Evolutionary conservation across 2,888 invertebrate genomes (phyloP), one percentile per base, ranked within the genome.

Genomic region (Stictocephala bisonia): DNA sequence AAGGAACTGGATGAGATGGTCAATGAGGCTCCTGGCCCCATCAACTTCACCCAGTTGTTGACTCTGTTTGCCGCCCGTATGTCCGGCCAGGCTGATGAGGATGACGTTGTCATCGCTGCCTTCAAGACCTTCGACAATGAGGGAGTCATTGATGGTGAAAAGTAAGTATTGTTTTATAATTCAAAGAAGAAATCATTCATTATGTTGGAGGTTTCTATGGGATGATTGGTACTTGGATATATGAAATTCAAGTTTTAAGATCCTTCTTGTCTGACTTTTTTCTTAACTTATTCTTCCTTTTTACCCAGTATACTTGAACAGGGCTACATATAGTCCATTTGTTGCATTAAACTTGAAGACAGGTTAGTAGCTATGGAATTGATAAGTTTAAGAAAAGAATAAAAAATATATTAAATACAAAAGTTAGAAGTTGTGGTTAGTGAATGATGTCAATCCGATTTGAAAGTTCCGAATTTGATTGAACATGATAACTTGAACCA

Each of bases 1-100:
- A 94, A 95, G 86, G 96, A 96, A 86, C 88, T 96, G 82, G 95
- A 96, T 81, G 89, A 92, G 82, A 95, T 96, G 96, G 87, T 94
- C 82, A 86, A 88, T 83, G 94, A 96, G 87, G 93, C 95, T 80
- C 87, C 93, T 80, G 96, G 94, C 83, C 96, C 96, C 84, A 92
- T 96, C 87, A 96, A 96, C 89, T 96, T 96, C 90, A 96, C 96
- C 82, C 96, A 96, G 87, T 89, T 96, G 85, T 88, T 96, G 84
- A 93, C 93, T 83, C 89, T 96, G 82, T 96, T 96, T 88, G 96
- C 95, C 84, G 90, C 89, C 86, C 92, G 96, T 84, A 95, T 96
- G 93, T 92, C 94, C 83, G 93, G 94, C 40, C 64, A 64, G 44
- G 64, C 91, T 81, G 96, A 96, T 85, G 95, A 96, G 80, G 96